Evolutionary conservation across 2,113 vertebrate genomes (phyloP).

Genomic region (Ictidomys tridecemlineatus): DNA sequence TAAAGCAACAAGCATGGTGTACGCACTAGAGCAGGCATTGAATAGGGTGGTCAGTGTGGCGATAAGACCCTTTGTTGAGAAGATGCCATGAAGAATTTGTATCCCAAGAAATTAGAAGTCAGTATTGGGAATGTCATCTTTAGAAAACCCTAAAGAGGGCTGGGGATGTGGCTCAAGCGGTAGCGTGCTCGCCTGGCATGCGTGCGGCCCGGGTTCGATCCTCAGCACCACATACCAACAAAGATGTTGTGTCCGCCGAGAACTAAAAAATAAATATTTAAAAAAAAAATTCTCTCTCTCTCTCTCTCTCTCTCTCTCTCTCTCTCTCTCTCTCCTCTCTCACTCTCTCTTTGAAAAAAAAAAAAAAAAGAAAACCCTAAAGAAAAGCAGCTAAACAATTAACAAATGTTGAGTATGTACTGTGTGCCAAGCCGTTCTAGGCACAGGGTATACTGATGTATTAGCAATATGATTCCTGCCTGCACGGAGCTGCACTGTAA

Average conservation of each 20-base stretch:
- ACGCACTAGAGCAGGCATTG: not conserved
- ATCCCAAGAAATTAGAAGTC: not conserved
- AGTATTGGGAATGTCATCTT: not conserved
- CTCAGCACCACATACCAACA: no score
- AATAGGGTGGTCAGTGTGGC: not conserved
- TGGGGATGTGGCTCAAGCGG: no score
- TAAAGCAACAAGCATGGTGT: not conserved
- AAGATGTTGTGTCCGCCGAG: no score
- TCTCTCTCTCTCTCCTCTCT: no score
- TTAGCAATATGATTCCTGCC: not conserved
- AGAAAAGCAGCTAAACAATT: not conserved
- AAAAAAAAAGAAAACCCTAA: no score
- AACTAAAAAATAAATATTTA: no score
- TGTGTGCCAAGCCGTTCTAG: not conserved
- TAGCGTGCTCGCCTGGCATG: no score
- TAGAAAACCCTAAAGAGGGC: constrained; percentile 23
- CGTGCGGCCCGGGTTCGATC: no score
- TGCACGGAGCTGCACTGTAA: not conserved
- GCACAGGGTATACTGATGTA: not conserved
- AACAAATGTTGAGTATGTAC: not conserved
- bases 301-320: no score
- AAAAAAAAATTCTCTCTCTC: no score
- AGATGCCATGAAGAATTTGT: not conserved
- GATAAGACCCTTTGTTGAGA: not conserved
- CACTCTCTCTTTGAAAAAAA: no score